Base-by-base conservation (phyloP, 1,140 invertebrate species). In the Temnothorax longispinosus region DNA sequence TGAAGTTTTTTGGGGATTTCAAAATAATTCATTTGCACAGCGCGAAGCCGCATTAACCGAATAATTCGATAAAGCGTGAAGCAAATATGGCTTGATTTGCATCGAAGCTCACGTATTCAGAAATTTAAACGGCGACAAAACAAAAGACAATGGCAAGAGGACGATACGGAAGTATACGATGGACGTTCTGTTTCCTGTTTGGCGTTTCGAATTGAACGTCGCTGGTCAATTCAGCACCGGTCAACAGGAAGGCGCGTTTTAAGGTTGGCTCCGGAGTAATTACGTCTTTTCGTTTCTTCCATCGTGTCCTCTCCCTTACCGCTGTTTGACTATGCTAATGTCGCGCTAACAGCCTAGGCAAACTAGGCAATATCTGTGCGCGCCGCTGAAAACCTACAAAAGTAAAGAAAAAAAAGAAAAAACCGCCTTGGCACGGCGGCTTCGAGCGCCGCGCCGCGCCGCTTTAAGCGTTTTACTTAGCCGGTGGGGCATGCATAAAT, bases 281-380 rank as follows among this genome's bases (percentile, higher is more conserved):
- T 89, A 88, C 58, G 74, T 85, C 41, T 44, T 47, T 47, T 60
- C 27, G 62, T 50, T 38, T 38, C 44, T 47, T 62, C n/a, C 10
- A 18, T 38, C 35, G 54, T 50, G 69, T 84, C 85, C 27, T 84
- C 35, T 84, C 35, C 54, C 47, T 71, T 52, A 15, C 72, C 77
- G 78, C 52, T 88, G 69, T 92, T 92, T 92, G 87, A 86, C 86
- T 90, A 92, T 92, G 89, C 78, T 91, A 91, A 92, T 91, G 44
- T 32, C 38, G 50, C 76, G 84, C 90, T 82, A 91, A 92, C 87
- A 89, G 81, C 64, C 54, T 89, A 75, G 54, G 87, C 75, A 92
- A 92, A 92, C 91, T 41, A 47, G 38, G 89, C 35, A 85, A 76
- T 67, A 38, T 44, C 5, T 50, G 56, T 77, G 21, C 41, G 69